phyloP scores from a whole-genome alignment of 2,797 vertebrate genomes.

The Spondyliosoma cantharus region DNA sequence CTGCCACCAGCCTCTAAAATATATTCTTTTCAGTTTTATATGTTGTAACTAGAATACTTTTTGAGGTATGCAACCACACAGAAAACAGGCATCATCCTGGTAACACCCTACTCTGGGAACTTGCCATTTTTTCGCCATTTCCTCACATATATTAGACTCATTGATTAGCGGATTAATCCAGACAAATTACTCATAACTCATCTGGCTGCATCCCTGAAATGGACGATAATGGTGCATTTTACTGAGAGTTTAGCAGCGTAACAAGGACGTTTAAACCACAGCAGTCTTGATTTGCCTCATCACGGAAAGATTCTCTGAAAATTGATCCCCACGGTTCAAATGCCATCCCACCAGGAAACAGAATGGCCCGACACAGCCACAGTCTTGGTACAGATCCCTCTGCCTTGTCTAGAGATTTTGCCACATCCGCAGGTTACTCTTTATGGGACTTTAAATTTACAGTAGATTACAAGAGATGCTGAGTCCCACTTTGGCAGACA shows the following conservation, averaged over 20 bases:
- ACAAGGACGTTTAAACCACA: constrained; percentile 9
- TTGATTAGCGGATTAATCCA: neutral
- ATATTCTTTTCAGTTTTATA: neutral
- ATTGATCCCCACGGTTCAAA: constrained; percentile 8
- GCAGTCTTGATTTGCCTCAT: neutral
- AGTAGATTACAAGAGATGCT: neutral
- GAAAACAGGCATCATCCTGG: neutral
- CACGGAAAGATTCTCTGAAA: neutral
- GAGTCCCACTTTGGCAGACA: neutral
- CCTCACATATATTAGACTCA: neutral
- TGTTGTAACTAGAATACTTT: neutral
- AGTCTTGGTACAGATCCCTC: neutral
- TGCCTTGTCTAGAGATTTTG: neutral
- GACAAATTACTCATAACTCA: neutral
- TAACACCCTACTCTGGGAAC: neutral
- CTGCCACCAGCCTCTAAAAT: neutral
- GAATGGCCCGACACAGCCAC: neutral
- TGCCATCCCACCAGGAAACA: neutral
- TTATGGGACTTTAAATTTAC: neutral
- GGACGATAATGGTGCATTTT: neutral
- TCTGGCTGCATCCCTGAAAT: neutral
- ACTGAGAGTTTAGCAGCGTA: neutral
- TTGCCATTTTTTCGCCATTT: neutral
- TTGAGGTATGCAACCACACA: too few species aligned
- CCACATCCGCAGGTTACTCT: neutral